A percentile compares a stretch with the other conserved stretches of the same genome.
These are phyloP conservation scores for Geodia barretti DNA, from an alignment of 37 sponge, comb jelly and placozoan species.

Conservation along the genomic window DNA sequence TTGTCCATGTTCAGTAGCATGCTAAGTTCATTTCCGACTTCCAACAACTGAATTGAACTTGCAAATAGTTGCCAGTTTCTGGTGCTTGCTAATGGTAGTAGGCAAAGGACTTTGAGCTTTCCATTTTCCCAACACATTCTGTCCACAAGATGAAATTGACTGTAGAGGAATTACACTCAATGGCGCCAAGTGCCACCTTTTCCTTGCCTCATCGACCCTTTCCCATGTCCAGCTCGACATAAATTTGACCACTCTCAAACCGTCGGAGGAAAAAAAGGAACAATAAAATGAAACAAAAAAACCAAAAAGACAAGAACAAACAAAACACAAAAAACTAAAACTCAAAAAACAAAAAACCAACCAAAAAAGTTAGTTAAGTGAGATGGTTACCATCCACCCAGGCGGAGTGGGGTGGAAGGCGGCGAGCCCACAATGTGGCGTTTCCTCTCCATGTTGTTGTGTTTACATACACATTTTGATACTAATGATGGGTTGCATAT, in stretches of 20 bases:
- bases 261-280: background rate
- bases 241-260: constrained; percentile 18
- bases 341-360: background rate
- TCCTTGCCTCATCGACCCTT: background rate
- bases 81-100: constrained; percentile 26
- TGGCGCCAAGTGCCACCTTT: constrained; percentile 44
- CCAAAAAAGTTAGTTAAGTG: background rate
- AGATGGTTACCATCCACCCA: constrained; percentile 42
- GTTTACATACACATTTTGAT: too few species aligned
- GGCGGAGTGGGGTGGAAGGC: too few species aligned
- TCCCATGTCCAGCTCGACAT: constrained; percentile 44
- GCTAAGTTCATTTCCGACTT: constrained; percentile 37
- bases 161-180: constrained; percentile 5
- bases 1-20: constrained; percentile 39
- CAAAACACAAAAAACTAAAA: too few species aligned
- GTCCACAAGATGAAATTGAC: constrained; percentile 28
- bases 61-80: background rate
- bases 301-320: too few species aligned
- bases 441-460: too few species aligned
- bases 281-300: background rate
- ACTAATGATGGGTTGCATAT: too few species aligned
- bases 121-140: constrained; percentile 25
- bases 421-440: too few species aligned
- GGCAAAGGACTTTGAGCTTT: constrained; percentile 19
- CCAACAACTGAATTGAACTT: constrained; percentile 3